Evolutionary conservation across 2,888 invertebrate species (phyloP).

Genomic region (Dryococelus australis): DNA sequence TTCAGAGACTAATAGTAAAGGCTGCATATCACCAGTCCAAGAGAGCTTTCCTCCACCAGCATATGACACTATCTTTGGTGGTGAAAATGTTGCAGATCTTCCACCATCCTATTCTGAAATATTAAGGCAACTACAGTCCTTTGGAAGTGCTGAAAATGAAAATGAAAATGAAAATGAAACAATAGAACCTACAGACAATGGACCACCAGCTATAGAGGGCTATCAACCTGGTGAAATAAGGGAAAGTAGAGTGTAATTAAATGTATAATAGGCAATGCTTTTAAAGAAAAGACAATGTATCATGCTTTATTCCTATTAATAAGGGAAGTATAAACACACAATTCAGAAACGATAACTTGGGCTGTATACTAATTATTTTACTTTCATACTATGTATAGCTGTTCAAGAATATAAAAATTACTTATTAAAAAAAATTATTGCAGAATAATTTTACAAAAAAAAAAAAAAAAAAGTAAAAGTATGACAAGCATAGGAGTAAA

Average conservation of each 20-base stretch:
- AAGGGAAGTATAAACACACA: too few relatives aligned
- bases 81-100: slow-evolving; percentile 39
- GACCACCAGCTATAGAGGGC: slow-evolving; percentile 52
- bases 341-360: too few relatives aligned
- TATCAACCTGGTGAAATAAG: slow-evolving; percentile 47
- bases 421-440: too few relatives aligned
- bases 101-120: slow-evolving; percentile 48
- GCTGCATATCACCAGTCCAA: slow-evolving; percentile 59
- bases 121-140: slow-evolving; percentile 38
- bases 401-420: too few relatives aligned
- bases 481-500: too few relatives aligned
- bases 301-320: too few relatives aligned
- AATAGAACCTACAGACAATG: slow-evolving; percentile 20
- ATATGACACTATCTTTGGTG: slow-evolving; percentile 63
- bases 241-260: slow-evolving; percentile 48
- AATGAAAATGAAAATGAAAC: slow-evolving; percentile 24
- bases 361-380: too few relatives aligned
- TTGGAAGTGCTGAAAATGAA: slow-evolving; percentile 20
- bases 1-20: slow-evolving; percentile 62
- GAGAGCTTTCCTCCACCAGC: slow-evolving; percentile 61
- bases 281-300: too few relatives aligned
- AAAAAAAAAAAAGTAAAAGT: too few relatives aligned
- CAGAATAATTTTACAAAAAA: too few relatives aligned
- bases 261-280: too few relatives aligned
- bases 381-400: too few relatives aligned